Evolutionary conservation across 2,797 vertebrate genomes (phyloP), one percentile per base, ranked within the genome.

Genomic region (Setipinna tenuifilis): DNA sequence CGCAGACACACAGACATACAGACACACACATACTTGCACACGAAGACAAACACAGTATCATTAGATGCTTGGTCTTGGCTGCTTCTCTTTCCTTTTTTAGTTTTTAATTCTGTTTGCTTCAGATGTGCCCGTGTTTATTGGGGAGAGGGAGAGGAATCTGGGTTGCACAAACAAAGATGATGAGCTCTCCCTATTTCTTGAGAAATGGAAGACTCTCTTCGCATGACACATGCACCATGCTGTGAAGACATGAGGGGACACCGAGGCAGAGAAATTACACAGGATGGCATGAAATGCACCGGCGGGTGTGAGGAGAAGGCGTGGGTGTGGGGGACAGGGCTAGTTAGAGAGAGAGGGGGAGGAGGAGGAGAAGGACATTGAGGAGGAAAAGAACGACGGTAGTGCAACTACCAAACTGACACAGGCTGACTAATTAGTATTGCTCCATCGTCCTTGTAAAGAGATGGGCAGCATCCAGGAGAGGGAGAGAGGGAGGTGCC

Each of bases 351-450:
- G 31, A 62, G 81, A 83, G 86, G 3, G 65, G 12, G 65, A 31
- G 65, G 61, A 65, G 61, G 86, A 91, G 78, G 85, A 83, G 90
- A 81, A 87, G 10, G 46, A 10, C 46, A n/a, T n/a, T n/a, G n/a
- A 10, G 46, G 4, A 48, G 10, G 3, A 48, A 48, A 10, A 10
- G 46, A 48, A 48, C 4, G 46, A 48, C 46, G 31, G 31, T 14
- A 85, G 90, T 91, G 90, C 90, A 88, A 90, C 88, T 88, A 87
- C 92, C 90, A 87, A 87, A 87, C 89, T 89, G 89, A 48, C 92
- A 91, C 88, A 90, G 91, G 86, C 89, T 87, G 89, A 90, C 89
- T 93, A 93, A 94, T 95, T 94, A 94, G 90, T 90, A 90, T 87
- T 89, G 91, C 88, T 90, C 89, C 85, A 87, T 88, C 89, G 87